A percentile compares a stretch with the other conserved stretches of the same genome.
Conservation (phyloP, 2,113 vertebrate genomes). For the Excalfactoria chinensis region DNA sequence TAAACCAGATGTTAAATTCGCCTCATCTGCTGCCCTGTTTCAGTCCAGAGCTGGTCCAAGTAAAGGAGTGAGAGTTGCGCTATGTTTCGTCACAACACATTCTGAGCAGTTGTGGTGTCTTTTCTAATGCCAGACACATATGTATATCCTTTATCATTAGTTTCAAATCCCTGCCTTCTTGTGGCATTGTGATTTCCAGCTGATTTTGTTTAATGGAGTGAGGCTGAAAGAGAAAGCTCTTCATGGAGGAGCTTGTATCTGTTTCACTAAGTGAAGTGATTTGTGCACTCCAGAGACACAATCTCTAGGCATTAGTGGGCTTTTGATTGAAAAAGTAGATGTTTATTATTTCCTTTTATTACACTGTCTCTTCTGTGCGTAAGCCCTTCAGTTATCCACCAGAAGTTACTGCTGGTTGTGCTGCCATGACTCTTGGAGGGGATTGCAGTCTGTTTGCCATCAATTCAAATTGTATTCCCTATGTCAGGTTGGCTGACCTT, state of each 20-base stretch:
- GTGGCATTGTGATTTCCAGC: neutral
- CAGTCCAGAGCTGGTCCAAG: neutral
- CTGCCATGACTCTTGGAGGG: neutral
- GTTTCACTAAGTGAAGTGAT: neutral
- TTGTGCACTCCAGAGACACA: neutral
- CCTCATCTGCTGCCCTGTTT: slow-evolving; percentile 16
- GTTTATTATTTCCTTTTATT: neutral
- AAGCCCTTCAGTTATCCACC: neutral
- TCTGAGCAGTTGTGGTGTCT: neutral
- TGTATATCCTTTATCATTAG: neutral
- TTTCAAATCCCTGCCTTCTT: neutral
- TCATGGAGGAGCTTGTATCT: neutral
- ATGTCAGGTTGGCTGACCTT: neutral
- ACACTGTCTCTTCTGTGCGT: neutral
- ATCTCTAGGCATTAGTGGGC: neutral
- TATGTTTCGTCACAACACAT: neutral
- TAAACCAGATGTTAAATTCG: neutral
- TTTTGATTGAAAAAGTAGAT: neutral
- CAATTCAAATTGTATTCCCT: neutral
- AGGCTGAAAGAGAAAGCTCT: neutral
- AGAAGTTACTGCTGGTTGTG: accelerated
- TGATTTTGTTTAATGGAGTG: neutral
- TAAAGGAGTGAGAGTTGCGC: neutral
- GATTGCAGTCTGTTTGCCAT: neutral
- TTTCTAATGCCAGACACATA: neutral